phyloP scores from a whole-genome alignment of 2,797 vertebrate species.

The Aulostomus chinensis region DNA sequence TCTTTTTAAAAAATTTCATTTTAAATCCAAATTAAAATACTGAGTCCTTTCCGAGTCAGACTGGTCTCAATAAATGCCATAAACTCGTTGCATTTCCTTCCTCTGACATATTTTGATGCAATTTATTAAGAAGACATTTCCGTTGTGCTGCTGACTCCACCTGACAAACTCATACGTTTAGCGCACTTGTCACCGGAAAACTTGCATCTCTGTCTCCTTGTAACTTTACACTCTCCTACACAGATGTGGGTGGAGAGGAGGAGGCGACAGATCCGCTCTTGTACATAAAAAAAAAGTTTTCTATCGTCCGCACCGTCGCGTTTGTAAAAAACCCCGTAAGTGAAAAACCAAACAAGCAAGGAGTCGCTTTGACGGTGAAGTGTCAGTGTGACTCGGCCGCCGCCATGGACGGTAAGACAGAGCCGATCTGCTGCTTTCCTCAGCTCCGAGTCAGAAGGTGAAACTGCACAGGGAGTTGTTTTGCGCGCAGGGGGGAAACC shows the following conservation, averaged over 20 bases:
- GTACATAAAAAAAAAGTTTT: slow-evolving; percentile 67
- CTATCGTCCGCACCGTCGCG: slow-evolving; percentile 1
- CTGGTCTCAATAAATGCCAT: no score
- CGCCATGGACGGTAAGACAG: slow-evolving; percentile 65
- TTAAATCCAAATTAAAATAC: no score
- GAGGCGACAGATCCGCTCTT: slow-evolving; percentile 33
- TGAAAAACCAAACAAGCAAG: slow-evolving; percentile 6
- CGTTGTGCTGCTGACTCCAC: no score
- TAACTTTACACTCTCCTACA: slow-evolving; percentile 14
- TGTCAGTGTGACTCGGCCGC: slow-evolving; percentile 30
- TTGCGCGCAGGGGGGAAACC: slow-evolving; percentile 70
- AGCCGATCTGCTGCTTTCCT: background rate
- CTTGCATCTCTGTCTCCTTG: rapidly evolving
- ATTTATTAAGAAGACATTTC: no score
- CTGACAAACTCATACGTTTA: no score
- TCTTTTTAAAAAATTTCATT: no score
- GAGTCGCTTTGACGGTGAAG: slow-evolving; percentile 1
- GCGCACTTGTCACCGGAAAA: slow-evolving; percentile 41
- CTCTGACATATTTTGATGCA: no score
- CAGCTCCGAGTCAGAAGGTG: slow-evolving; percentile 11
- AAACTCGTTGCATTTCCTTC: no score
- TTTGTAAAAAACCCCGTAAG: no score
- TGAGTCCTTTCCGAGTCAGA: no score
- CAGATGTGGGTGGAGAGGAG: slow-evolving; percentile 44
- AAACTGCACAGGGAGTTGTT: slow-evolving; percentile 58